A percentile compares a stretch with the other conserved stretches of the same genome.
phyloP scores from a whole-genome alignment of 92 coral and sea anemone species.

The Pocillopora meandrina region DNA sequence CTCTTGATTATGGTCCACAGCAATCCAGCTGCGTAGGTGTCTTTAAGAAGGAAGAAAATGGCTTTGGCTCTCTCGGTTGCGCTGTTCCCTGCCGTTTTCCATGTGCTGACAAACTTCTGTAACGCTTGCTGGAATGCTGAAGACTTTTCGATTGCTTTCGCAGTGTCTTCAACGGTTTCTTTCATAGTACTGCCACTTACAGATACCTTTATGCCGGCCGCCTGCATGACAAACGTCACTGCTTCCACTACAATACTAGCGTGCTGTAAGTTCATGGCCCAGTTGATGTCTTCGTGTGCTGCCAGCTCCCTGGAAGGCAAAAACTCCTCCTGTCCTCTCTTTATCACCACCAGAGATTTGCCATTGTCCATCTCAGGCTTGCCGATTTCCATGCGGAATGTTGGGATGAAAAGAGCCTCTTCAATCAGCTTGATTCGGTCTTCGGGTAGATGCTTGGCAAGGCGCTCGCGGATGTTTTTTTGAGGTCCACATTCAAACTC shows the following conservation, averaged over 20 bases:
- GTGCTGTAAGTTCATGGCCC: conserved; percentile 48
- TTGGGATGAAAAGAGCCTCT: conserved; percentile 3
- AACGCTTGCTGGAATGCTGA: conserved; percentile 43
- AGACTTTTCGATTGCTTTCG: conserved; percentile 37
- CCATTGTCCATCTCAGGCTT: conserved; percentile 14
- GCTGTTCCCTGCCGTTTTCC: conserved; percentile 54
- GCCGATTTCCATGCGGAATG: conserved; percentile 56
- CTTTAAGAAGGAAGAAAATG: conserved; percentile 45
- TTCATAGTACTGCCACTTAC: conserved; percentile 35
- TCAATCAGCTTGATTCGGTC: conserved; percentile 21
- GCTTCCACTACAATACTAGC: conserved; percentile 69
- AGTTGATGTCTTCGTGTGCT: conserved; percentile 41
- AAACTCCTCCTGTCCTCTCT: conserved; percentile 31
- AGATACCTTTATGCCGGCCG: conserved; percentile 48
- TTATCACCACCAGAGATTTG: conserved; percentile 27
- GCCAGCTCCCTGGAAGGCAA: conserved; percentile 31
- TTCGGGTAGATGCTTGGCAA: background rate
- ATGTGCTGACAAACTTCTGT: conserved; percentile 40
- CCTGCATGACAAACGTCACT: conserved; percentile 50
- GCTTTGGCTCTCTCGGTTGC: conserved; percentile 52
- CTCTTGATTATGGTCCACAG: conserved; percentile 63
- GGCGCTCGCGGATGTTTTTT: background rate
- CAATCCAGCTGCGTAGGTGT: conserved; percentile 37
- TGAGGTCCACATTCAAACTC: conserved; percentile 51
- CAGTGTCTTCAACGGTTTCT: conserved; percentile 40